A percentile compares a stretch with the other conserved stretches of the same genome.
Evolutionary conservation across 1,140 invertebrate species (phyloP).

Genomic region (Akabosia matsudoensis): DNA sequence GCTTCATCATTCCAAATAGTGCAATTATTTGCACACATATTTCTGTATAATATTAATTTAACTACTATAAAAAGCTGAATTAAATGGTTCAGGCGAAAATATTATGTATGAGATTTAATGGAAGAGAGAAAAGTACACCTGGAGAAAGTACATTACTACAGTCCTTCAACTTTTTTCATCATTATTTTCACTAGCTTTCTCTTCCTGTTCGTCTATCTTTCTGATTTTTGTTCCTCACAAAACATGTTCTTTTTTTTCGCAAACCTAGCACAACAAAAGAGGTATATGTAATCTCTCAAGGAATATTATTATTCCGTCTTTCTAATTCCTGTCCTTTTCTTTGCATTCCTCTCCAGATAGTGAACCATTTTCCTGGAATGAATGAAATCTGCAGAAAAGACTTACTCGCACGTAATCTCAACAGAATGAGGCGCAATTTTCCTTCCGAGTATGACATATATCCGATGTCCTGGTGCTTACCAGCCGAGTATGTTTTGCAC

Average conservation of each 20-base stretch:
- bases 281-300: background rate
- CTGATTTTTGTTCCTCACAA: background rate
- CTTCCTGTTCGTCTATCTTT: too few relatives aligned
- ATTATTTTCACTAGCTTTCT: too few relatives aligned
- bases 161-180: too few relatives aligned
- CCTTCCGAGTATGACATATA: slow-evolving; percentile 87
- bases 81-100: too few relatives aligned
- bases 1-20: too few relatives aligned
- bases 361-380: slow-evolving; percentile 90
- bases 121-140: too few relatives aligned
- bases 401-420: slow-evolving; percentile 76
- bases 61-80: too few relatives aligned
- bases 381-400: slow-evolving; percentile 85
- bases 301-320: background rate
- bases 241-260: background rate
- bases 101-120: too few relatives aligned
- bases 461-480: slow-evolving; percentile 87
- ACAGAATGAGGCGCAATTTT: slow-evolving; percentile 78
- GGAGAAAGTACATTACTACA: too few relatives aligned
- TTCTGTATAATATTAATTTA: too few relatives aligned
- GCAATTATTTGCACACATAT: too few relatives aligned
- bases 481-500: slow-evolving; percentile 71
- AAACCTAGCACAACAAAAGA: background rate
- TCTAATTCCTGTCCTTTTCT: background rate
- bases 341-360: slow-evolving; percentile 60